phyloP scores from a whole-genome alignment of 2,113 vertebrate species.

The Paraplagusia blochii region DNA sequence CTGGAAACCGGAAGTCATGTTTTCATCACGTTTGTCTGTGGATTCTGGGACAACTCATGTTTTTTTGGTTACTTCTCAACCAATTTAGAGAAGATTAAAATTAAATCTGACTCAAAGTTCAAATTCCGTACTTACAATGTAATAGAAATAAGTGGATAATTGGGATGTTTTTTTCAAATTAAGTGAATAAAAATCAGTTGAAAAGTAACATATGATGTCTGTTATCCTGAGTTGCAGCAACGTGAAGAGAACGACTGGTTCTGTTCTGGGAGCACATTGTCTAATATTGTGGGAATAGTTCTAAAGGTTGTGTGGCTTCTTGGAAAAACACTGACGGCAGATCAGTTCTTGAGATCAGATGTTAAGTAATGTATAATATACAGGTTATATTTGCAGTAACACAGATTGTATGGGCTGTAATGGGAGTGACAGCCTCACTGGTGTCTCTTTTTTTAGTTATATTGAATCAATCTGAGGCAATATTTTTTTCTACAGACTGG shows the following conservation, averaged over 20 bases:
- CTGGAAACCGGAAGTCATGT: slow-evolving; percentile 24
- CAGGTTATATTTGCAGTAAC: slow-evolving; percentile 6
- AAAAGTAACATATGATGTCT: slow-evolving; percentile 28
- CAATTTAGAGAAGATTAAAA: not conserved
- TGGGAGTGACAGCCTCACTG: too few species aligned
- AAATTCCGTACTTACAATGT: too few species aligned
- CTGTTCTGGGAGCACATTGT: slow-evolving; percentile 43
- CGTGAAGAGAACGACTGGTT: slow-evolving; percentile 44
- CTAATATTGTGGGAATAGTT: slow-evolving; percentile 52
- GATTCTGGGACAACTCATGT: slow-evolving; percentile 40
- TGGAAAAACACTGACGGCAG: slow-evolving; percentile 59
- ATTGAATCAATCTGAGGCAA: too few species aligned
- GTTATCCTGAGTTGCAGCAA: slow-evolving; percentile 44
- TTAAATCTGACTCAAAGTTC: not conserved
- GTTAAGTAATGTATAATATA: too few species aligned
- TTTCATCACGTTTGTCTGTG: slow-evolving; percentile 34
- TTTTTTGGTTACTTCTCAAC: slow-evolving; percentile 36
- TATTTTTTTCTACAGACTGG: too few species aligned
- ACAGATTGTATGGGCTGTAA: slow-evolving; percentile 17
- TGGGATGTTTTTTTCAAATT: too few species aligned
- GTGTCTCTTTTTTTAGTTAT: too few species aligned
- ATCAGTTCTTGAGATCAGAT: too few species aligned
- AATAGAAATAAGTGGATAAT: too few species aligned
- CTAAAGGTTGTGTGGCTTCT: slow-evolving; percentile 58
- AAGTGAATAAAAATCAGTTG: slow-evolving; percentile 11